phyloP scores from a whole-genome alignment of 2,888 invertebrate genomes.

The Axea sp. region DNA sequence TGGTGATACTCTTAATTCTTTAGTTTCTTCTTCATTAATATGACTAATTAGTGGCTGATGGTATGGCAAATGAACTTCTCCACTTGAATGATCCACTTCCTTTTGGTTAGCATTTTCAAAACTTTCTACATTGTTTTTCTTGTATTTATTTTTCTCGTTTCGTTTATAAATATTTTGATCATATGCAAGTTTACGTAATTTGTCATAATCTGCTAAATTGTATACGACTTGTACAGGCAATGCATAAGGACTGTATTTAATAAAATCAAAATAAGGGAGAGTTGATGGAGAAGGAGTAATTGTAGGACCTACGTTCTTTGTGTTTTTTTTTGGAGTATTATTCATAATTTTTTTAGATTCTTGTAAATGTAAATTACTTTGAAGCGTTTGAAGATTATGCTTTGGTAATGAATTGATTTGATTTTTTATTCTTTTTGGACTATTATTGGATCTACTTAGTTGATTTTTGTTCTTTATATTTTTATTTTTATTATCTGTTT shows the following conservation, averaged over 20 bases:
- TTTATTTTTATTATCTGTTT: slow-evolving; percentile 1
- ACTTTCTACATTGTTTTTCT: slow-evolving; percentile 40
- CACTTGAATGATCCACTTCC: slow-evolving; percentile 36
- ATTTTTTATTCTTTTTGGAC: too few relatives aligned
- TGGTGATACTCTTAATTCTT: slow-evolving; percentile 70
- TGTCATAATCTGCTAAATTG: slow-evolving; percentile 63
- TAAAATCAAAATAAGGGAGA: slow-evolving; percentile 61
- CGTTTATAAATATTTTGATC: slow-evolving; percentile 3
- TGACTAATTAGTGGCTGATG: slow-evolving; percentile 59
- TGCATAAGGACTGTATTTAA: slow-evolving; percentile 66
- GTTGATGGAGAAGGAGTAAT: slow-evolving; percentile 3
- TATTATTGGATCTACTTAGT: too few relatives aligned
- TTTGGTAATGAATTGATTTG: neutral
- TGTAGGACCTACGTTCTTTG: too few relatives aligned
- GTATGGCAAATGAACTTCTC: slow-evolving; percentile 56
- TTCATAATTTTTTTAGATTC: slow-evolving; percentile 11
- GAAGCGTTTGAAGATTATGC: slow-evolving; percentile 1
- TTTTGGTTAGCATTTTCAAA: slow-evolving; percentile 28
- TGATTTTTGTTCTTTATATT: too few relatives aligned
- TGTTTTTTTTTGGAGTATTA: neutral
- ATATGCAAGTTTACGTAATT: slow-evolving; percentile 34
- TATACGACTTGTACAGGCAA: slow-evolving; percentile 70
- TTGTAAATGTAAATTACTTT: neutral
- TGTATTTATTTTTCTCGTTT: too few relatives aligned
- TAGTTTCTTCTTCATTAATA: slow-evolving; percentile 69